These are phyloP conservation scores for Quadroppia sp. DNA, from an alignment of 2,888 invertebrate genomes.

Conservation along the genomic window DNA sequence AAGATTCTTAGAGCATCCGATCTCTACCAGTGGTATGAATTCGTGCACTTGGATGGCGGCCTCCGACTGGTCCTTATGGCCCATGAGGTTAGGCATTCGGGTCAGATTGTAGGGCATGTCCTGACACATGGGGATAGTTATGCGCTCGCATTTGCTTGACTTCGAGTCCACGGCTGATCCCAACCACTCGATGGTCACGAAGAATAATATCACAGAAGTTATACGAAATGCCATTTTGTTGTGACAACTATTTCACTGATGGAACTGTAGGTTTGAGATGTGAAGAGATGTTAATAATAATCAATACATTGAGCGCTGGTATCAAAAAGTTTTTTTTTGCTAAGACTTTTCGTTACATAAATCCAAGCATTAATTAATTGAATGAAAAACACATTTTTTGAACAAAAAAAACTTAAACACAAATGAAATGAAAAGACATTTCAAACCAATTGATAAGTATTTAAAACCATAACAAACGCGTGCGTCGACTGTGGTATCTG, in stretches of 20 bases:
- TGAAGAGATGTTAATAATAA: not conserved
- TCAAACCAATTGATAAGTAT: not conserved
- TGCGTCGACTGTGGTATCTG: not conserved
- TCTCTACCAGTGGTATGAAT: slow-evolving; percentile 65
- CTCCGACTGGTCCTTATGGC: slow-evolving; percentile 72
- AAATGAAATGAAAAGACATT: not conserved
- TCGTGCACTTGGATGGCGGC: slow-evolving; percentile 70
- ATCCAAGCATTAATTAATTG: no score
- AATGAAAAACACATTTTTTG: not conserved
- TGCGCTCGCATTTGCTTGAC: slow-evolving; percentile 66
- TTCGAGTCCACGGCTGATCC: slow-evolving; percentile 5
- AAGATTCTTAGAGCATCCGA: slow-evolving; percentile 73
- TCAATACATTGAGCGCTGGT: no score
- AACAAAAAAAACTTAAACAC: not conserved
- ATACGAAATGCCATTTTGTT: not conserved
- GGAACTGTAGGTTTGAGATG: not conserved
- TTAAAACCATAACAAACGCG: slow-evolving; percentile 19
- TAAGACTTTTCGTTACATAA: no score
- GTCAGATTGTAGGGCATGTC: slow-evolving; percentile 81
- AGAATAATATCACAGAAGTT: slow-evolving; percentile 8
- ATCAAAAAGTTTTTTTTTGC: no score
- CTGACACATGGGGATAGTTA: slow-evolving; percentile 71
- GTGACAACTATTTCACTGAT: not conserved
- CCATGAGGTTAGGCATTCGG: slow-evolving; percentile 78
- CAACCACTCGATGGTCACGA: not conserved